These are phyloP conservation scores for Pimephales promelas DNA, from an alignment of 2,113 vertebrate species.

Conservation along the genomic window DNA sequence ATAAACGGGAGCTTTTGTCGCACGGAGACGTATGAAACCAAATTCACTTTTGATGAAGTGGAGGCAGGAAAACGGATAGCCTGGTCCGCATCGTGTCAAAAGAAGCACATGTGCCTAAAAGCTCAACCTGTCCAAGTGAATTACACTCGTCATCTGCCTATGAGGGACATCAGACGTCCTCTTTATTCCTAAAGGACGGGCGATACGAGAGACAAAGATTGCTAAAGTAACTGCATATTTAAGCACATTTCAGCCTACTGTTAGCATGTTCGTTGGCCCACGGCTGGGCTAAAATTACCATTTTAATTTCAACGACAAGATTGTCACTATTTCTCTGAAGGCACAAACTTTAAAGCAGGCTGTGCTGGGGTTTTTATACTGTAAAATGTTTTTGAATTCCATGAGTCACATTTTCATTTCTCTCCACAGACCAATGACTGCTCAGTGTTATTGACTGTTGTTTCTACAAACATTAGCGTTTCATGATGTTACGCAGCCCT, in stretches of 20 bases:
- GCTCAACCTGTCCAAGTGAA: conserved; percentile 48
- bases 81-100: background rate
- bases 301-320: conserved; percentile 47
- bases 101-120: conserved; percentile 45
- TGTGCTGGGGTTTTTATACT: background rate
- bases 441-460: conserved; percentile 65
- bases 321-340: conserved; percentile 17
- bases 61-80: conserved; percentile 7
- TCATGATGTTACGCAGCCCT: conserved; percentile 64
- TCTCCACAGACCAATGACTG: conserved; percentile 62
- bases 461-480: conserved; percentile 58
- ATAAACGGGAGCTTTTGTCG: conserved; percentile 4
- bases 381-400: conserved; percentile 56
- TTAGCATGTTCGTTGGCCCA: background rate
- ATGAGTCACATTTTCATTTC: conserved; percentile 63
- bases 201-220: background rate
- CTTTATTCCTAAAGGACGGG: conserved; percentile 39
- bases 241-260: conserved; percentile 16
- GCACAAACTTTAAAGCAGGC: conserved; percentile 21
- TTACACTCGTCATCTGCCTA: conserved; percentile 18
- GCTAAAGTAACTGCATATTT: conserved; percentile 10
- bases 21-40: conserved; percentile 8
- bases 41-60: conserved; percentile 19
- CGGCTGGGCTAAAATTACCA: conserved; percentile 7
- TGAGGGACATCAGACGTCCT: conserved; percentile 44